Evolutionary conservation across 2,113 vertebrate species (phyloP).

Genomic region (Corythoichthys intestinalis): DNA sequence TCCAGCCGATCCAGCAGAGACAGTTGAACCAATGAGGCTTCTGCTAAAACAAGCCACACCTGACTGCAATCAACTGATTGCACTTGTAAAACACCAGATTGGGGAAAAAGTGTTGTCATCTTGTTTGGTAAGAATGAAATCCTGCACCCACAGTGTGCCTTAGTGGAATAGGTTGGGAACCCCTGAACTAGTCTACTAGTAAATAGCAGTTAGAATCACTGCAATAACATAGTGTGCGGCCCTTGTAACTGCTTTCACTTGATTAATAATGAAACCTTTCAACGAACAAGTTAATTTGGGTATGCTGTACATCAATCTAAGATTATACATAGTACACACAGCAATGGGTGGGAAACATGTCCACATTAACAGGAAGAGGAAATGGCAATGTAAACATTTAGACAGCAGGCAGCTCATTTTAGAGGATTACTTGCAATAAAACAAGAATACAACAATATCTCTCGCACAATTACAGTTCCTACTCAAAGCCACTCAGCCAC

Average conservation of each 20-base stretch:
- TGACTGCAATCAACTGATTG: too few relatives aligned
- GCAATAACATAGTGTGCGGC: not conserved
- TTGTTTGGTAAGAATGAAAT: too few relatives aligned
- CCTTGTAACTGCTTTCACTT: not conserved
- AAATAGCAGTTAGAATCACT: not conserved
- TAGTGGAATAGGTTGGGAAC: too few relatives aligned
- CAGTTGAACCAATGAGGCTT: too few relatives aligned
- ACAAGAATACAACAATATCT: conserved; percentile 35
- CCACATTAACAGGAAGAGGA: conserved; percentile 59
- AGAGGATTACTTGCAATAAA: conserved; percentile 42
- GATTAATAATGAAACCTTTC: conserved; percentile 1
- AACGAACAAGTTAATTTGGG: conserved; percentile 40
- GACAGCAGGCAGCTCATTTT: conserved; percentile 45
- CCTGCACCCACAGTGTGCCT: too few relatives aligned
- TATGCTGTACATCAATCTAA: not conserved
- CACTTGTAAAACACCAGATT: too few relatives aligned
- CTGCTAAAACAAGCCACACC: too few relatives aligned
- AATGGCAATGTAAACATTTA: conserved; percentile 51
- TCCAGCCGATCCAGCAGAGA: too few relatives aligned
- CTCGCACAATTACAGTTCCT: conserved; percentile 3
- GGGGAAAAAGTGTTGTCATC: too few relatives aligned
- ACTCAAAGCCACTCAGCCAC: not conserved
- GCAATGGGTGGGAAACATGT: conserved; percentile 34
- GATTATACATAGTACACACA: conserved; percentile 2
- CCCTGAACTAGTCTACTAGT: not conserved